Conservation (phyloP, 2,797 vertebrate species). For the Helarctos malayanus region DNA sequence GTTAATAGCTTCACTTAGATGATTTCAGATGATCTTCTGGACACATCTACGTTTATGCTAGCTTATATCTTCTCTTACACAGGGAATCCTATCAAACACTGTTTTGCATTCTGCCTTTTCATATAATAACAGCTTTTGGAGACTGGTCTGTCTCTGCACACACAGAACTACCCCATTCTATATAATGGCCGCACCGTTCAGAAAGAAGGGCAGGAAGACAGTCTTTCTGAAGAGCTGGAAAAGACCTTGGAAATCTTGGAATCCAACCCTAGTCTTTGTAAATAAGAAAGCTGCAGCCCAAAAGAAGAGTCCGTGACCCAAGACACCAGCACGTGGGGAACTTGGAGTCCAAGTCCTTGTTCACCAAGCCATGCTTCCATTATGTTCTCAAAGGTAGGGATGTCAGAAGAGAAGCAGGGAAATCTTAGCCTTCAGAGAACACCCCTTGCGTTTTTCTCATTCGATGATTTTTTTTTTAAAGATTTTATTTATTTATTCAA, state of each 20-base stretch:
- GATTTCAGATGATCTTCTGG: slow-evolving; percentile 14
- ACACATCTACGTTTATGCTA: not conserved
- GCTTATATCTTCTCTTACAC: not conserved
- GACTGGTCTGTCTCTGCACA: not conserved
- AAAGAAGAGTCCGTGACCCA: slow-evolving; percentile 51
- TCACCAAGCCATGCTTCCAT: not conserved
- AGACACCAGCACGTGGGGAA: not conserved
- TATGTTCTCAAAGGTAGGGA: not conserved
- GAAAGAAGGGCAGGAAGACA: not conserved
- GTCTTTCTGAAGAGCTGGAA: slow-evolving; percentile 10
- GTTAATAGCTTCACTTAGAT: not conserved
- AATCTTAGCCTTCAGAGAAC: not conserved
- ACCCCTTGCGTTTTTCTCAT: not conserved
- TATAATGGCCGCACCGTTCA: not conserved
- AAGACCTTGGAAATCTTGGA: not conserved
- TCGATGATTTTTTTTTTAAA: not conserved
- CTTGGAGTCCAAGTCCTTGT: slow-evolving; percentile 33
- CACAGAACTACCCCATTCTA: not conserved
- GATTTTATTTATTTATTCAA: too few species aligned
- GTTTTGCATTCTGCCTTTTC: not conserved
- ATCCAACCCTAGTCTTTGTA: slow-evolving; percentile 30
- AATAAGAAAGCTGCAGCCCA: not conserved
- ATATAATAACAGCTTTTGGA: slow-evolving; percentile 10
- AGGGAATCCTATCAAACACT: not conserved
- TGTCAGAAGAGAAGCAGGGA: not conserved